Evolutionary conservation across 1,140 invertebrate genomes (phyloP), one percentile per base, ranked within the genome.

Genomic region (Acromyrmex charruanus): DNA sequence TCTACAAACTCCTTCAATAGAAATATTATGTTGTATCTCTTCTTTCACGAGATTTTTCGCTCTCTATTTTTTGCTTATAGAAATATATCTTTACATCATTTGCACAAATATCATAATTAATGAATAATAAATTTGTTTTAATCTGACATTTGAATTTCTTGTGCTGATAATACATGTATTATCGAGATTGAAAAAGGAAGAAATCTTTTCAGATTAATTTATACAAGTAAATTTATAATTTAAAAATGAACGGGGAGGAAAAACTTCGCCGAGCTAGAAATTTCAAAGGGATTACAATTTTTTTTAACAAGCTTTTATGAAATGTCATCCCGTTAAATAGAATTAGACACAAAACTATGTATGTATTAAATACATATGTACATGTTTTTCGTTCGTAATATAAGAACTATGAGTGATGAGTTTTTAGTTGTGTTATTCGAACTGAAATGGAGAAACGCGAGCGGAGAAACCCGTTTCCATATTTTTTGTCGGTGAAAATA

Each of bases 401-500:
- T 44, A 21, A 51, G 39, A 84, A 31, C 7, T 55, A 51, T 18
- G 35, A 51, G 18, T 18, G 49, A 35, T 55, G 69, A 81, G 53
- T 61, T 75, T 74, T 63, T n/a, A 51, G 53, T 25, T n/a, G 35
- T 71, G 18, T 61, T 74, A 63, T 84, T 75, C 7, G 44, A 84
- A 82, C 25, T 51, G 39, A 31, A 49, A 84, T 31, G 14, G n/a
- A 75, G 39, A 75, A 75, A 28, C 80, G 14, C 39, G 18, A 75
- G 28, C 39, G 14, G 71, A 14, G 49, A 51, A 14, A 51, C 4
- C 12, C 14, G 39, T 75, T 61, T 21, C 7, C 68, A 59, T 53
- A 61, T 72, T 63, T 84, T 84, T 5, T 21, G 18, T n/a, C 39
- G 14, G 4, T n/a, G 18, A 14, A 44, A 21, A 80, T 85, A 79